phyloP scores from a whole-genome alignment of 2,888 invertebrate species.

The Chrysina gloriosa region DNA sequence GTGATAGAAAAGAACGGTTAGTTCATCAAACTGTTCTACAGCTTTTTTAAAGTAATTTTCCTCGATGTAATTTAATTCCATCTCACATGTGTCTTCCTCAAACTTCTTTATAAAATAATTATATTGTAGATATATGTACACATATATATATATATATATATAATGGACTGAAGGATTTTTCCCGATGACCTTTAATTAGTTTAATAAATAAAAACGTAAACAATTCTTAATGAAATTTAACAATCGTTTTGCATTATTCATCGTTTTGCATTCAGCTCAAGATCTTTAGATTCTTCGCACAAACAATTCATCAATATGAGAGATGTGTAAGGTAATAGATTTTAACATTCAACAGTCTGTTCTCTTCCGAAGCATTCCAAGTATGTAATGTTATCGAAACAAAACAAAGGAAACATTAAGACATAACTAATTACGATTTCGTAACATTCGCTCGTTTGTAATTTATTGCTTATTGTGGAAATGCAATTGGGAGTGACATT shows the following conservation, averaged over 20 bases:
- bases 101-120: no score
- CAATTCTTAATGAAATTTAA: no score
- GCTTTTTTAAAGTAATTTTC: no score
- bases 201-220: no score
- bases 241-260: no score
- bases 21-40: no score
- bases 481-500: not conserved
- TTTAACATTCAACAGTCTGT: not conserved
- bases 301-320: not conserved
- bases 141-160: no score
- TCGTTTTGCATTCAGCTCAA: not conserved
- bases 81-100: no score
- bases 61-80: no score
- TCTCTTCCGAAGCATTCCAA: not conserved
- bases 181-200: no score
- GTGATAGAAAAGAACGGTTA: not conserved
- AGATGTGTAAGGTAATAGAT: not conserved
- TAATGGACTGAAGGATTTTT: no score
- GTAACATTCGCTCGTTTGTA: not conserved
- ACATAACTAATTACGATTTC: not conserved
- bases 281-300: not conserved
- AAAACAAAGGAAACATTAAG: conserved; percentile 23
- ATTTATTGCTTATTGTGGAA: conserved; percentile 4
- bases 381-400: not conserved
- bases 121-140: no score